Base-by-base conservation (phyloP, 2,797 vertebrate genomes). In the Poeciliopsis paucimaculata region DNA sequence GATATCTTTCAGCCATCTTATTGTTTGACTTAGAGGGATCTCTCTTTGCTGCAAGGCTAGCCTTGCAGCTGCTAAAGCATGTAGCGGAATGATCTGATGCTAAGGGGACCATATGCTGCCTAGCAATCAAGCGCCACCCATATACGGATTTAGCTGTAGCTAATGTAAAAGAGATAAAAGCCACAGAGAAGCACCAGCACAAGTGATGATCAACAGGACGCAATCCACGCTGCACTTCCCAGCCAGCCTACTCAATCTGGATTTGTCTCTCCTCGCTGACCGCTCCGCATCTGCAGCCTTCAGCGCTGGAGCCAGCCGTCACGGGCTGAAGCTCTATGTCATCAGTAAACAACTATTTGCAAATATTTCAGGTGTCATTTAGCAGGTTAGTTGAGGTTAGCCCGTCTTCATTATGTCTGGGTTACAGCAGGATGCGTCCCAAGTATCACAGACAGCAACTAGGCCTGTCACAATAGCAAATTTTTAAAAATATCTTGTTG, bases 81-180 rank as follows among this genome's bases (percentile, higher is more conserved):
- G 84, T 80, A 86, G 84, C 88, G 83, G 82, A 94, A 88, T 92
- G 91, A 92, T 90, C 80, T 86, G 88, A 91, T 87, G 77, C 84
- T 90, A 84, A 93, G 71, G 88, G 84, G 87, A 92, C 89, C 93
- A 91, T 94, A 94, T 94, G 93, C 91, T 91, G 90, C 89, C 77
- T 85, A 78, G 90, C 91, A 93, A 93, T 95, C 92, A 91, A 87
- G 88, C 89, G 1, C 91, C 90, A 89, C 93, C 92, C 94, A 92
- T 91, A 90, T 92, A 77, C 78, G 86, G 90, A 91, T 88, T 11
- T 81, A 92, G 88, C 86, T 10, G 75, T 53, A 82, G 90, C 85
- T 91, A 90, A 94, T 91, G 91, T 91, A 90, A 89, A 87, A 92
- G 89, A 91, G 92, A 93, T 93, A 90, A 94, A 93, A 93, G 91